Evolutionary conservation across 30 jellyfish, hydroid and myxozoan genomes (phyloP), one percentile per base, ranked within the genome.

Genomic region (Turritopsis rubra): DNA sequence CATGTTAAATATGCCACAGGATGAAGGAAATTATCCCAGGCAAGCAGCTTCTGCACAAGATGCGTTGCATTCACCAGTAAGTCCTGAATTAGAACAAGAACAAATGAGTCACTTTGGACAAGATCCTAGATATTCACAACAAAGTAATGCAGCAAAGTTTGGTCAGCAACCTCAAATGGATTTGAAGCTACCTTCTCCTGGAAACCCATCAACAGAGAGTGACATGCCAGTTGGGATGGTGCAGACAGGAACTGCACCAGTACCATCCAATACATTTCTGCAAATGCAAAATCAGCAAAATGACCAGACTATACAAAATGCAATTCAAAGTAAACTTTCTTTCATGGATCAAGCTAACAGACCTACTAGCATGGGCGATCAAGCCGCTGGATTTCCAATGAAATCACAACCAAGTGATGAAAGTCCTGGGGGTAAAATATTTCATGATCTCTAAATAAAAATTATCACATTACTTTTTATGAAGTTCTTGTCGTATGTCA

Each of bases 151-250:
- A 8, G 87, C 87, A 16, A 30, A 53, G 28, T 80, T 52, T 26
- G 87, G 87, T 27, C 87, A 80, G 29, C 87, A 80, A 65, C 87
- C 87, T 16, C 87, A 80, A 52, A 80, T 80, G 87, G 87, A 80
- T 52, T 41, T 80, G 21, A 80, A 53, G n/a, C 20, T 80, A 21
- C 81, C 87, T 1, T 31, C 54, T 18, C 54, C 65, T 26, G 82
- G 82, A 21, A 84, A 84, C 16, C 52, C 26, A 1, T 31, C 24
- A 0, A 72, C 54, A 8, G 82, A 26, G 13, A 26, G 26, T 21
- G 82, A n/a, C 26, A 72, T 21, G 9, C 52, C 52, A 23, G 77
- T 23, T 68, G 77, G 54, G 53, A 80, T 31, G 82, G 77, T 17
- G 19, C 53, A 22, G 16, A 54, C 52, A 7, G 87, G 87, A 27